Percentiles rank a stretch among this genome's conserved stretches.
Conservation (phyloP, 2,797 vertebrate genomes). For the Platalea minor region DNA sequence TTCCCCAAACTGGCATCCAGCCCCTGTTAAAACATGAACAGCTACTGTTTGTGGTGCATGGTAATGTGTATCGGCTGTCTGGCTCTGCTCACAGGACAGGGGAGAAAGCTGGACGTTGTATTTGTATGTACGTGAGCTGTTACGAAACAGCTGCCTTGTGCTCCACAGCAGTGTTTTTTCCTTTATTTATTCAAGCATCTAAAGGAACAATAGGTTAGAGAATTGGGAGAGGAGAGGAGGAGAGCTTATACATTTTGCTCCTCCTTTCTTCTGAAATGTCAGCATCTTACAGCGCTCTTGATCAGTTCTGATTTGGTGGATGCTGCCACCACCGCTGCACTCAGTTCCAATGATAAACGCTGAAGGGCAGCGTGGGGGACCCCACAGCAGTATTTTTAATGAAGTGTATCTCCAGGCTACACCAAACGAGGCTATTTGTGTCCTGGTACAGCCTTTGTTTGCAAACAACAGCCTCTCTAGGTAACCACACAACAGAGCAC, state of each 20-base stretch:
- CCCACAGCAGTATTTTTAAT: not conserved
- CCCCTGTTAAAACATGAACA: not conserved
- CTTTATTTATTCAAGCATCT: not conserved
- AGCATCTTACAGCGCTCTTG: not conserved
- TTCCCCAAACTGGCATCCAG: not conserved
- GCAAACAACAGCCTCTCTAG: conserved; percentile 33
- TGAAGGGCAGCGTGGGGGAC: not conserved
- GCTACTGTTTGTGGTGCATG: not conserved
- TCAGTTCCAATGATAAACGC: not conserved
- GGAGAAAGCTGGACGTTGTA: not conserved
- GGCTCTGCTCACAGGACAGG: not conserved
- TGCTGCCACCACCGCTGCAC: not conserved
- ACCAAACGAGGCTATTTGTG: not conserved
- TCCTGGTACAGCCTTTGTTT: conserved; percentile 7
- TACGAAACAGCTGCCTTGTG: not conserved
- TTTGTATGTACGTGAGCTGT: not conserved
- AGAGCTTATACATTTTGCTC: not conserved
- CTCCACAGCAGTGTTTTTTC: not conserved
- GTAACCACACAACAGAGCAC: conserved; percentile 30
- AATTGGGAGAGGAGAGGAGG: not conserved
- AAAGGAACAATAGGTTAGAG: not conserved
- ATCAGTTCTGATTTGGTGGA: not conserved
- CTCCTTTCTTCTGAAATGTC: not conserved
- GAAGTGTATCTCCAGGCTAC: conserved; percentile 7
- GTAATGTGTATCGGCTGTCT: not conserved